Percentiles rank a stretch among this genome's conserved stretches.
Evolutionary conservation across 2,888 invertebrate genomes (phyloP).

Genomic region (Chirona hameri): DNA sequence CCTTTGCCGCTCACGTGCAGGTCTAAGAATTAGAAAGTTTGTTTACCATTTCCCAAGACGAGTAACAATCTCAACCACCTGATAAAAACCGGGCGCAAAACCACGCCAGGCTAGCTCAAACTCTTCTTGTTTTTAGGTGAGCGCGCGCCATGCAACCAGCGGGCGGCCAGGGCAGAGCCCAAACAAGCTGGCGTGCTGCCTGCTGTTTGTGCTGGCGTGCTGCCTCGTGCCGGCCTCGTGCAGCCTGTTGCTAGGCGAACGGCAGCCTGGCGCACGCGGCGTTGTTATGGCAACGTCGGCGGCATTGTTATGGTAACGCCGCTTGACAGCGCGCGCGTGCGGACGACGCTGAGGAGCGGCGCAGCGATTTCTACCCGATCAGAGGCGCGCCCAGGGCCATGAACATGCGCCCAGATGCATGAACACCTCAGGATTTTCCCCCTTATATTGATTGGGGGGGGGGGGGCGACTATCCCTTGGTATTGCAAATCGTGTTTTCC

Average conservation of each 20-base stretch:
- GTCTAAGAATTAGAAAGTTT: conserved; percentile 1
- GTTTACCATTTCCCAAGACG: not conserved
- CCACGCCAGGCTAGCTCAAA: not conserved
- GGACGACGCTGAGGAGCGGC: not conserved
- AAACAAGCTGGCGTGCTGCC: not conserved
- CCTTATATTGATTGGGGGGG: too few relatives aligned
- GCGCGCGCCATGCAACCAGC: not conserved
- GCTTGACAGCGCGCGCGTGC: not conserved
- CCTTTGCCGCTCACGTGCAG: not conserved
- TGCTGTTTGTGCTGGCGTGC: not conserved
- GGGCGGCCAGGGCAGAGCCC: not conserved
- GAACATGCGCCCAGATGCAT: too few relatives aligned
- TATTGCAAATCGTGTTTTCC: too few relatives aligned
- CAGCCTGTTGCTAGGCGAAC: not conserved
- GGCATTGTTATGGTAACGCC: not conserved
- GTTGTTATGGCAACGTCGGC: conserved; percentile 1
- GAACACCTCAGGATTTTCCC: too few relatives aligned
- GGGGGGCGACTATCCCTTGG: too few relatives aligned
- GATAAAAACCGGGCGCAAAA: not conserved
- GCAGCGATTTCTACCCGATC: not conserved
- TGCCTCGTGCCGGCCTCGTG: not conserved
- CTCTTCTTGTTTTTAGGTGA: not conserved
- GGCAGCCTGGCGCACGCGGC: not conserved
- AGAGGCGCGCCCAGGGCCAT: not conserved
- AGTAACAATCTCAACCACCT: not conserved